Evolutionary conservation across 2,888 invertebrate species (phyloP), one percentile per base, ranked within the genome.

Genomic region (Temnothorax ravouxi): DNA sequence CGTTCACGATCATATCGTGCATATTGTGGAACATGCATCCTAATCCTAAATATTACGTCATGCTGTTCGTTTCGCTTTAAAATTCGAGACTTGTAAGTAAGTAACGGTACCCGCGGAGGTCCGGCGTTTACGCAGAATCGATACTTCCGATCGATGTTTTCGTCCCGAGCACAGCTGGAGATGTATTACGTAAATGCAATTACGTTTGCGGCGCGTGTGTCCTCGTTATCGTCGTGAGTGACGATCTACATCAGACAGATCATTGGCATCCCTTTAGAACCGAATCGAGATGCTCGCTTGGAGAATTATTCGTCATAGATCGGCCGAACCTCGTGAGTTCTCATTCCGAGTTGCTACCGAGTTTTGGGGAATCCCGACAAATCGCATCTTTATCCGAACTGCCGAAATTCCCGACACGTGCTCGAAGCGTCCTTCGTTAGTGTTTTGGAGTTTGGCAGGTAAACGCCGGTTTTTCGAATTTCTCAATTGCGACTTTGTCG

Each of bases 151-250:
- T 52, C 56, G 44, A 29, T 59, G 25, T 38, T 71, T 71, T 15
- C 8, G 4, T 59, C n/a, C 6, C 34, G 13, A 67, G 13, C 66
- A 25, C 13, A 50, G 38, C 66, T 64, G 66, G 41, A 77, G 50
- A 50, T n/a, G 8, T n/a, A 44, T 77, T 77, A 77, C 69, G 54
- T 77, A 77, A 77, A 77, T n/a, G 41, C 9, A 25, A 67, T 77
- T 41, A 25, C 29, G n/a, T 41, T 29, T 47, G 15, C 15, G 21
- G 3, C 15, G 13, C 64, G n/a, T 47, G 34, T 11, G 9, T 61
- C 15, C 29, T 5, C 2, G 18, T 75, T n/a, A 11, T 34, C 47
- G 21, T 29, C 21, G 50, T n/a, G 21, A 50, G 18, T 2, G 54
- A 21, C 1, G 5, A 56, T 41, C 8, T n/a, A 59, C 13, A n/a